Evolutionary conservation across 2,797 vertebrate genomes (phyloP).

Genomic region (Pterois miles): DNA sequence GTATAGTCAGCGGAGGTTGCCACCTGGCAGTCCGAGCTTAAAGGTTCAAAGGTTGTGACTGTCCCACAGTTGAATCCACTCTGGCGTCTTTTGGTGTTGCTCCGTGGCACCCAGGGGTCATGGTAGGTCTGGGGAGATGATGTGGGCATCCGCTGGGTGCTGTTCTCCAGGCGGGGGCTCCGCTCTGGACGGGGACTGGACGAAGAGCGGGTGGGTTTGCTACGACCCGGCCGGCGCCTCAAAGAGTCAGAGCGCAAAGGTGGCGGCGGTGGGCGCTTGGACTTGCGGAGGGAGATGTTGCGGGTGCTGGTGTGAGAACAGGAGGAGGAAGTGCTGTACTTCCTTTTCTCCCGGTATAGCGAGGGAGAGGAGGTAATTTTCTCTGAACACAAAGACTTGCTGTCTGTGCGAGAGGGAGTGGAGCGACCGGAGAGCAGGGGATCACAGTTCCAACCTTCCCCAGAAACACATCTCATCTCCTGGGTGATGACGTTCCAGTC

Average conservation of each 20-base stretch:
- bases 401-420: slow-evolving; percentile 71
- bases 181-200: slow-evolving; percentile 82
- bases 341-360: slow-evolving; percentile 18
- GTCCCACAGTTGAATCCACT: slow-evolving; percentile 85
- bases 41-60: slow-evolving; percentile 77
- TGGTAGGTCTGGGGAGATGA: slow-evolving; percentile 77
- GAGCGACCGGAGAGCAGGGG: slow-evolving; percentile 73
- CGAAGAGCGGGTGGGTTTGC: slow-evolving; percentile 62
- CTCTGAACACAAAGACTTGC: slow-evolving; percentile 81
- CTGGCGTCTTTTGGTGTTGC: slow-evolving; percentile 81
- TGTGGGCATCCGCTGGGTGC: slow-evolving; percentile 73
- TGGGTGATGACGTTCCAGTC: slow-evolving; percentile 2
- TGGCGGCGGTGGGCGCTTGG: slow-evolving; percentile 90
- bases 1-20: slow-evolving; percentile 77
- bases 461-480: slow-evolving; percentile 46
- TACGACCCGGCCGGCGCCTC: slow-evolving; percentile 80
- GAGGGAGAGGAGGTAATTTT: slow-evolving; percentile 50
- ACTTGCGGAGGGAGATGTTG: slow-evolving; percentile 92
- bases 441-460: slow-evolving; percentile 80
- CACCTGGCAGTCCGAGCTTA: slow-evolving; percentile 58
- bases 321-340: slow-evolving; percentile 38
- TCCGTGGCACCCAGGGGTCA: slow-evolving; percentile 92
- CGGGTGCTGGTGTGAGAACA: slow-evolving; percentile 43
- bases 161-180: slow-evolving; percentile 79
- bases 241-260: slow-evolving; percentile 92